Evolutionary conservation across 2,797 vertebrate genomes (phyloP), one percentile per base, ranked within the genome.

Genomic region (Mus caroli): DNA sequence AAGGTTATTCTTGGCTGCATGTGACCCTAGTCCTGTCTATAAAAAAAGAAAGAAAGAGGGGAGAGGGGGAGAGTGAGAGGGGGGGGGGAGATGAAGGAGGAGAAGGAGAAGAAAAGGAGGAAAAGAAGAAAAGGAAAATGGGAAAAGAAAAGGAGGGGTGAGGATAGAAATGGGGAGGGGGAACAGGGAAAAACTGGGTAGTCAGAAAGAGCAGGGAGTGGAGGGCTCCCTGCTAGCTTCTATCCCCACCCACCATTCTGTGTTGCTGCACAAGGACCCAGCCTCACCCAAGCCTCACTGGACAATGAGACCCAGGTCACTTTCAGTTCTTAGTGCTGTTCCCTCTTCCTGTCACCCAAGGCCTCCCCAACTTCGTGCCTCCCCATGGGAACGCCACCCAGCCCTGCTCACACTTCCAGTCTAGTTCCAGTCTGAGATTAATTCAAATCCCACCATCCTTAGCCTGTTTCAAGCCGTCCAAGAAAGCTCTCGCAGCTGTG

Each of bases 91-190:
- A 58, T 26, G 11, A 22, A 58, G 4, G 7, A 6, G 31, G 17
- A 50, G 6, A 20, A 10, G 1, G 3, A 19, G 3, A 19, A 54
- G 31, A 14, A 5, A 24, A 6, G 15, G 4, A 40, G 6, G 1
- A 6, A 40, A 15, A 20, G 10, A 31, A 40, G 17, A 19, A 17
- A 34, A 34, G 17, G 28, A 37, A 1, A 3, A 4, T 3, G 43
- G 43, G 43, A 1, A 10, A 22, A 8, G 0, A 6, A 37, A 52
- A 14, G 24, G 8, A 26, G 15, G 37, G 20, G 31, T 50, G 22
- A 28, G 13, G 46, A 86, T 31, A 60, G 37, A 62, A 43, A 46
- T 20, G 22, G 46, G 64, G 46, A 4, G 12, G 20, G 13, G 22
- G 62, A 52, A 52, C 31, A 54, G 2, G 34, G 22, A 22, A 37